Conservation (phyloP, 2,113 vertebrate genomes). For the Saccopteryx leptura region DNA sequence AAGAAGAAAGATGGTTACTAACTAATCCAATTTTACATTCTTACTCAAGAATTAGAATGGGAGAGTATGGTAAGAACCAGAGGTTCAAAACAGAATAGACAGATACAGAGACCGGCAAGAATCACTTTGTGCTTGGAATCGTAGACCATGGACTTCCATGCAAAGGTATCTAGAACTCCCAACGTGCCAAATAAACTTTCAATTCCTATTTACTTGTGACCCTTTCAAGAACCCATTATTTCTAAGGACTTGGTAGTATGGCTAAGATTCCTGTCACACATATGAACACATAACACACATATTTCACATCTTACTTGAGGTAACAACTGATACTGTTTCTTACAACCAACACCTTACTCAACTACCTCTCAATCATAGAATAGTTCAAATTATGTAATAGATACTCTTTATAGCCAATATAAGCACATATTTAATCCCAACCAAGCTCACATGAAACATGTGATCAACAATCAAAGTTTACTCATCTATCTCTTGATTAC, state of each 20-base stretch:
- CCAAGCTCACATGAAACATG: not conserved
- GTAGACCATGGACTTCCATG: not conserved
- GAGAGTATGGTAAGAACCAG: not conserved
- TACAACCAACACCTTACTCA: not conserved
- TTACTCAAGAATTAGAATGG: constrained; percentile 26
- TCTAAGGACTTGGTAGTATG: not conserved
- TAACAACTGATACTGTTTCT: not conserved
- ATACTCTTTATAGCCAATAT: not conserved
- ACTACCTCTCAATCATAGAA: not conserved
- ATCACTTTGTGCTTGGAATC: not conserved
- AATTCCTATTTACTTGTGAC: not conserved
- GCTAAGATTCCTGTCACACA: not conserved
- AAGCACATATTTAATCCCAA: not conserved
- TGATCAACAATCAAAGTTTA: not conserved
- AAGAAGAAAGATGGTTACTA: constrained; percentile 24
- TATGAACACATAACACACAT: not conserved
- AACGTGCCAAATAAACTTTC: not conserved
- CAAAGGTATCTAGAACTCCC: not conserved
- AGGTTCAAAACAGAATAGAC: not conserved
- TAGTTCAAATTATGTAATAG: not conserved
- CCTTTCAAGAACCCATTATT: not conserved
- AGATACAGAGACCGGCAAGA: not conserved
- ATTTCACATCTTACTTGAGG: not conserved
- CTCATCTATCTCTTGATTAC: not conserved
- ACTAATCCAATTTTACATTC: not conserved